Conservation (phyloP, 2,797 vertebrate species). For the Zalophus californianus region DNA sequence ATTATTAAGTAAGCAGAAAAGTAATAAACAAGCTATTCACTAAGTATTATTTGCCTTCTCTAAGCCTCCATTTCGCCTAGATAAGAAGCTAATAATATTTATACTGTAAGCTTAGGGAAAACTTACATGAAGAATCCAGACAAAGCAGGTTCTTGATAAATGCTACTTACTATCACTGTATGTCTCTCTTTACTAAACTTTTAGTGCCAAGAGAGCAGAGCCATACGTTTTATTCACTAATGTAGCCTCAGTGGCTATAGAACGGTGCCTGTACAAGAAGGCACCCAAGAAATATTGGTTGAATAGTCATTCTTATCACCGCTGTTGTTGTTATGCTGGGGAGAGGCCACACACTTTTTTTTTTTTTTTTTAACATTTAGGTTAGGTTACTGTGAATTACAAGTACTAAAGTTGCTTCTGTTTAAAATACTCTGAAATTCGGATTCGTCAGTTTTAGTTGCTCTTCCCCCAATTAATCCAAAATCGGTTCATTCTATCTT, state of each 20-base stretch:
- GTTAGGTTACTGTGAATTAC: background rate
- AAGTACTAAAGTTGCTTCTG: slow-evolving; percentile 12
- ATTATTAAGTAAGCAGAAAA: slow-evolving; percentile 4
- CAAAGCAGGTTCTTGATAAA: background rate
- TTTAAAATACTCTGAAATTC: slow-evolving; percentile 9
- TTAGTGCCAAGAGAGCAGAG: background rate
- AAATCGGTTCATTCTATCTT: slow-evolving; percentile 1
- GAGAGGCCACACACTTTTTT: background rate
- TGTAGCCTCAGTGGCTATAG: background rate
- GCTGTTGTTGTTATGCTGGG: background rate
- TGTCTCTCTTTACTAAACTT: background rate
- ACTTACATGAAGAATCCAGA: background rate
- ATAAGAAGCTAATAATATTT: slow-evolving; percentile 8
- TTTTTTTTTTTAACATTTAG: background rate
- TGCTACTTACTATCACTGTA: background rate
- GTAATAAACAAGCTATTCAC: background rate
- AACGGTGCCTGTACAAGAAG: background rate
- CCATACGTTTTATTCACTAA: background rate
- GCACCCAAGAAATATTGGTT: background rate
- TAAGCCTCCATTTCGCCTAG: background rate
- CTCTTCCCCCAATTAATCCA: slow-evolving; percentile 17
- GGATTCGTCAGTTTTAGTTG: background rate
- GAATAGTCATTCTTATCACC: background rate
- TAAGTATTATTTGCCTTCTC: background rate
- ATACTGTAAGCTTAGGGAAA: slow-evolving; percentile 12